A percentile compares a stretch with the other conserved stretches of the same genome.
Evolutionary conservation across 2,113 vertebrate genomes (phyloP).

Genomic region (Halichoerus grypus): DNA sequence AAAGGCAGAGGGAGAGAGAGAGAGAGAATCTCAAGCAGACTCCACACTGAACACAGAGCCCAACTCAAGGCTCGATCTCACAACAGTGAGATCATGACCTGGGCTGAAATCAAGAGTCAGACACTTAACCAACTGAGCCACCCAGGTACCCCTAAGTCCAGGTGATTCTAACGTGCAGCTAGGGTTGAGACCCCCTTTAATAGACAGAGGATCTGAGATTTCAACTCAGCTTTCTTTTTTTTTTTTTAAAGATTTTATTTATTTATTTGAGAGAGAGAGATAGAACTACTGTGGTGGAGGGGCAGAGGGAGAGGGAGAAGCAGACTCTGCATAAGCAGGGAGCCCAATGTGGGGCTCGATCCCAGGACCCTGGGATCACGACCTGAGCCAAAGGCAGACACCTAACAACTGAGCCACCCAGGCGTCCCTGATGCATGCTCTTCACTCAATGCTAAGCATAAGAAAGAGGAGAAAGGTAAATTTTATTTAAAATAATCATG

Average conservation of each 20-base stretch:
- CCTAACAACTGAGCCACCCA: no score
- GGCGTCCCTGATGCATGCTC: no score
- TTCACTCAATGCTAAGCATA: conserved; percentile 41
- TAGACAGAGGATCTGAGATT: neutral
- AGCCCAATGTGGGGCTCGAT: no score
- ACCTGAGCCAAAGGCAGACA: no score
- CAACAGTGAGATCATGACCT: neutral
- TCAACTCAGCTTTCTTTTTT: neutral
- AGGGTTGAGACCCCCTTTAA: neutral
- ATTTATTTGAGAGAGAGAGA: no score
- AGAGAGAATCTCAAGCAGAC: neutral
- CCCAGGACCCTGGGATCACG: no score
- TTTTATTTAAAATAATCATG: conserved; percentile 80
- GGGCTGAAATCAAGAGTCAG: neutral
- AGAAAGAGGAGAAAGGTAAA: neutral
- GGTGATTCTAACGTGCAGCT: neutral
- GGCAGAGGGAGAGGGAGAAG: no score
- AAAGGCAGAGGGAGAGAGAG: neutral
- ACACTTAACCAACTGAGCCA: neutral
- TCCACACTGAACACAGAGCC: neutral
- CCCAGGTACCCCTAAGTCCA: neutral
- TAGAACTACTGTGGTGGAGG: no score
- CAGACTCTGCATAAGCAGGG: no score
- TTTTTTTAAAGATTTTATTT: no score
- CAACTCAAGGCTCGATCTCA: neutral